Percentiles rank a stretch among this genome's conserved stretches.
phyloP scores from a whole-genome alignment of 2,113 vertebrate genomes.

The Saguinus imperator region DNA sequence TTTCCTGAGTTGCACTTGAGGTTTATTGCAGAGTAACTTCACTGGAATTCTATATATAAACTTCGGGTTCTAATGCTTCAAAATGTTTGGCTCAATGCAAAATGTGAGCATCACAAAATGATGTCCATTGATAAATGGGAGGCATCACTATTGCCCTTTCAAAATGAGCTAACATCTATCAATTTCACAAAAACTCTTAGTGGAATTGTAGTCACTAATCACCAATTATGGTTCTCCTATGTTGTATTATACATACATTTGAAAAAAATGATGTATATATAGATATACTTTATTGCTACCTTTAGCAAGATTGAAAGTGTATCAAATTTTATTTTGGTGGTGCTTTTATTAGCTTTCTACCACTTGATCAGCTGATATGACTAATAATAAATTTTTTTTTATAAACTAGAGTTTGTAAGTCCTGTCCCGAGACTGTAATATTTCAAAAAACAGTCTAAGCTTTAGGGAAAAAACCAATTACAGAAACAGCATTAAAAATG shows the following conservation, averaged over 20 bases:
- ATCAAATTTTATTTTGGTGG: conserved; percentile 84
- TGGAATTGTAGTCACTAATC: conserved; percentile 73
- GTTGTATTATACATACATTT: conserved; percentile 71
- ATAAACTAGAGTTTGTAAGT: conserved; percentile 84
- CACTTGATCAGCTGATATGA: conserved; percentile 85
- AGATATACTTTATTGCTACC: conserved; percentile 82
- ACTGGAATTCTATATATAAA: conserved; percentile 48
- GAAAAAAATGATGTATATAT: conserved; percentile 75
- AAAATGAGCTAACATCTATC: conserved; percentile 72
- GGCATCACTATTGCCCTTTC: conserved; percentile 47
- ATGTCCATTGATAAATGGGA: conserved; percentile 74
- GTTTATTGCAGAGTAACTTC: conserved; percentile 60
- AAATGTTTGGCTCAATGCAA: conserved; percentile 65
- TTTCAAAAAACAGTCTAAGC: conserved; percentile 88
- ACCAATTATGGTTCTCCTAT: conserved; percentile 56
- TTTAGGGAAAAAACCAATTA: conserved; percentile 92
- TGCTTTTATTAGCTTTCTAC: conserved; percentile 85
- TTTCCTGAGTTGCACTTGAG: conserved; percentile 59
- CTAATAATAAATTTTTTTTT: conserved; percentile 83
- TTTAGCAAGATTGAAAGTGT: conserved; percentile 83
- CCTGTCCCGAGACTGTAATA: conserved; percentile 84
- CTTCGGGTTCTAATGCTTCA: conserved; percentile 44
- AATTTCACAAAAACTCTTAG: conserved; percentile 76
- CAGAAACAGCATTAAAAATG: conserved; percentile 91
- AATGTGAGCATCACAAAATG: conserved; percentile 75